Conservation (phyloP, 2,888 invertebrate genomes). For the Meganola albula region DNA sequence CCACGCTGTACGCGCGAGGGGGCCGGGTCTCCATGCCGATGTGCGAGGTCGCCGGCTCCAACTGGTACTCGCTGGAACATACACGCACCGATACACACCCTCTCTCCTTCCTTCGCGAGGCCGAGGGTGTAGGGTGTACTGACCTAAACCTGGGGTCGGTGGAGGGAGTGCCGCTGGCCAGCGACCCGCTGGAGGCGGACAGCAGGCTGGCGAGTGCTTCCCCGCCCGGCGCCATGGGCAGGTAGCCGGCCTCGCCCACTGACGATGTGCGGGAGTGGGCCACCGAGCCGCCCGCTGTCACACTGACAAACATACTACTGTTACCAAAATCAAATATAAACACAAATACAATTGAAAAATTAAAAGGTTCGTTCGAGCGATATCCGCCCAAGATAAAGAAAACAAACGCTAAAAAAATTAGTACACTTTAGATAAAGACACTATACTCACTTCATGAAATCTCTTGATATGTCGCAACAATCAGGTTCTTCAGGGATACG, state of each 20-base stretch:
- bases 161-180: conserved; percentile 89
- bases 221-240: conserved; percentile 81
- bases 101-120: neutral
- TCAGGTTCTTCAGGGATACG: conserved; percentile 71
- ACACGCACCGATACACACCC: neutral
- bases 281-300: conserved; percentile 49
- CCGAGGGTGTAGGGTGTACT: conserved; percentile 5
- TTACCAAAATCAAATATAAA: neutral
- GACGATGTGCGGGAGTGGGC: conserved; percentile 82
- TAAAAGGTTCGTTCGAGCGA: neutral
- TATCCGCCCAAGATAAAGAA: neutral
- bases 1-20: conserved; percentile 69
- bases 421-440: neutral
- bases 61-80: conserved; percentile 84
- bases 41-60: conserved; percentile 89
- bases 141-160: conserved; percentile 83
- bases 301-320: conserved; percentile 38
- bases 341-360: neutral
- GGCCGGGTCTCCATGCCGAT: conserved; percentile 78
- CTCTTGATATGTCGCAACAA: conserved; percentile 53
- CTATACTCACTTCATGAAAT: conserved; percentile 49
- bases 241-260: conserved; percentile 56
- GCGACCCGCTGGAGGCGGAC: conserved; percentile 83
- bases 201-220: conserved; percentile 42
- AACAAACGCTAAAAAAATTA: no score